A percentile compares a stretch with the other conserved stretches of the same genome.
These are phyloP conservation scores for Apteryx owenii DNA, from an alignment of 2,113 vertebrate species.

Conservation along the genomic window DNA sequence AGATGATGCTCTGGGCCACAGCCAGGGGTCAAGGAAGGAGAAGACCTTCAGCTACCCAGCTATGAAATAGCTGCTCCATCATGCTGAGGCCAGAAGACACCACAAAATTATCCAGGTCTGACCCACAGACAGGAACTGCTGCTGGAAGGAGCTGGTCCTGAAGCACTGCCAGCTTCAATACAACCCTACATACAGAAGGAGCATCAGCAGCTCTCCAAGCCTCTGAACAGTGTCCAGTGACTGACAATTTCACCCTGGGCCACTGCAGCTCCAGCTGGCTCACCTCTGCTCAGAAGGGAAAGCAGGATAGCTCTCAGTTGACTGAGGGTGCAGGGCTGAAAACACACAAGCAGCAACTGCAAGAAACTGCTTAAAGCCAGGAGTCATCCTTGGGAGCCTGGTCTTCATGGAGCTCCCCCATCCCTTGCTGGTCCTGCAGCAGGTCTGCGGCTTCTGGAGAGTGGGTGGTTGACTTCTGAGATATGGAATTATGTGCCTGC, in stretches of 20 bases:
- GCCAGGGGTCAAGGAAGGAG: not conserved
- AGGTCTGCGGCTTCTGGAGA: not conserved
- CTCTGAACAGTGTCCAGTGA: not conserved
- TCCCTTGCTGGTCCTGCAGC: not conserved
- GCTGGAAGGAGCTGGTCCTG: not conserved
- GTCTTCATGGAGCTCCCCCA: not conserved
- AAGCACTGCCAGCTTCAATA: not conserved
- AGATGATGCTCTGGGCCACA: not conserved
- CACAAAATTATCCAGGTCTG: not conserved
- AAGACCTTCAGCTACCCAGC: not conserved
- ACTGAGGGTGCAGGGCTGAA: not conserved
- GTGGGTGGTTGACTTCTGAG: not conserved
- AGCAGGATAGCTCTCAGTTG: not conserved
- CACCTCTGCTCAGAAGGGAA: not conserved
- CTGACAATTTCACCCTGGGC: not conserved
- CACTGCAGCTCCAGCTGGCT: not conserved
- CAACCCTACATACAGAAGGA: not conserved
- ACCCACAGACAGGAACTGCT: not conserved
- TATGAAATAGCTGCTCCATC: not conserved
- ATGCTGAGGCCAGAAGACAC: not conserved
- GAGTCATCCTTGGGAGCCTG: not conserved
- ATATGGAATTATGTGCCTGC: not conserved
- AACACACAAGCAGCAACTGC: not conserved
- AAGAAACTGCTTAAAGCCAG: not conserved
- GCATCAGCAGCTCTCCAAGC: not conserved